These are phyloP conservation scores for Papilio machaon DNA, from an alignment of 1,140 invertebrate genomes.

Conservation along the genomic window DNA sequence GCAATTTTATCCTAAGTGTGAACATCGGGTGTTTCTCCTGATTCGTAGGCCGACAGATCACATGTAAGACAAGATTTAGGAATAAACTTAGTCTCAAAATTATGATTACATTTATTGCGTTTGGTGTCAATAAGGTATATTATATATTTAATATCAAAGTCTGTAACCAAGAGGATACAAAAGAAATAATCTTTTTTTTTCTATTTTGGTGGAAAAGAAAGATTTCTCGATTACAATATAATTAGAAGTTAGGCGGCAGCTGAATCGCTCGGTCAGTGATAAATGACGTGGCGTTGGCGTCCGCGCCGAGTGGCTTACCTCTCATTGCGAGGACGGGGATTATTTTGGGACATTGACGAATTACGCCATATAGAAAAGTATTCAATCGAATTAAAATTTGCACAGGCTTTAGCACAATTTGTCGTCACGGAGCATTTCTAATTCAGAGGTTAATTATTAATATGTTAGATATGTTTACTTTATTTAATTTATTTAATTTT, in stretches of 20 bases:
- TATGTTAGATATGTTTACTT: too few species aligned
- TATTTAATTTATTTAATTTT: too few species aligned
- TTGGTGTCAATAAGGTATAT: too few species aligned
- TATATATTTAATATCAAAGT: too few species aligned
- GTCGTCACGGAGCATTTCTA: not conserved
- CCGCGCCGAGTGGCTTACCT: slow-evolving; percentile 67
- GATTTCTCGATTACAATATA: slow-evolving; percentile 30
- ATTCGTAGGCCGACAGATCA: too few species aligned
- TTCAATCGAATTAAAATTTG: slow-evolving; percentile 71
- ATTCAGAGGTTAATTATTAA: not conserved
- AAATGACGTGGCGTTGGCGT: slow-evolving; percentile 72
- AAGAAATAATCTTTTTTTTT: slow-evolving; percentile 1
- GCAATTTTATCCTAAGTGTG: too few species aligned
- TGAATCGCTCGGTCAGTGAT: slow-evolving; percentile 59
- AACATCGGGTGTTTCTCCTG: too few species aligned
- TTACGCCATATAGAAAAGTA: slow-evolving; percentile 70
- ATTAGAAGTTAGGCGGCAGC: slow-evolving; percentile 36
- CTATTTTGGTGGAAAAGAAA: slow-evolving; percentile 15
- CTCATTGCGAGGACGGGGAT: slow-evolving; percentile 74
- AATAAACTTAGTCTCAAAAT: too few species aligned
- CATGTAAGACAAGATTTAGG: too few species aligned
- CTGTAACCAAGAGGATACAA: not conserved
- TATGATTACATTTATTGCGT: too few species aligned
- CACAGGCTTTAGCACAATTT: slow-evolving; percentile 26
- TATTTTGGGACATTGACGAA: slow-evolving; percentile 76